Evolutionary conservation across 2,113 vertebrate genomes (phyloP).

Genomic region (Dromaius novaehollandiae): DNA sequence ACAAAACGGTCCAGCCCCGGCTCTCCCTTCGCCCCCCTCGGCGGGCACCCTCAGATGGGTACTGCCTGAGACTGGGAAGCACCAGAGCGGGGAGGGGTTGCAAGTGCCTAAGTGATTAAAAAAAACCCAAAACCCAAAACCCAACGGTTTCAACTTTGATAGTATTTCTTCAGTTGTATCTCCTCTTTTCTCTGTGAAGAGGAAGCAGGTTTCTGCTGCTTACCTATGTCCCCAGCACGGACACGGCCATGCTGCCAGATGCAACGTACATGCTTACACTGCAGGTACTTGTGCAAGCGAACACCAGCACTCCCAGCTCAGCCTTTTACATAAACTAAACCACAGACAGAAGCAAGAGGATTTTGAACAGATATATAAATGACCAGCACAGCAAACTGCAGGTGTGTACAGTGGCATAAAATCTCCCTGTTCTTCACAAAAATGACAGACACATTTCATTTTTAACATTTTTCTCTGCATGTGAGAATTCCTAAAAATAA

Average conservation of each 20-base stretch:
- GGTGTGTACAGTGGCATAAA: background rate
- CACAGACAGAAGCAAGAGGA: background rate
- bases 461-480: background rate
- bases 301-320: background rate
- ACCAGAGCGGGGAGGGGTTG: background rate
- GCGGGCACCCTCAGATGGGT: background rate
- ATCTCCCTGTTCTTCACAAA: background rate
- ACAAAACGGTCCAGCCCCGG: background rate
- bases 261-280: background rate
- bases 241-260: background rate
- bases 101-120: background rate
- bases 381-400: background rate
- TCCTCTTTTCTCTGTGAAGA: background rate
- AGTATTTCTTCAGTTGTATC: background rate
- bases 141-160: background rate
- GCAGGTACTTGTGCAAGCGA: background rate
- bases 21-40: background rate
- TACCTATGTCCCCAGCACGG: background rate
- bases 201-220: background rate
- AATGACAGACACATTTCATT: rapidly evolving
- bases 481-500: background rate
- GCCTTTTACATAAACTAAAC: background rate
- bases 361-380: background rate
- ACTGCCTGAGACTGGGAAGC: background rate
- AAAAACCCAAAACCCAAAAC: background rate